Base-by-base conservation (phyloP, 2,888 invertebrate species). In the Drosophila merina region DNA sequence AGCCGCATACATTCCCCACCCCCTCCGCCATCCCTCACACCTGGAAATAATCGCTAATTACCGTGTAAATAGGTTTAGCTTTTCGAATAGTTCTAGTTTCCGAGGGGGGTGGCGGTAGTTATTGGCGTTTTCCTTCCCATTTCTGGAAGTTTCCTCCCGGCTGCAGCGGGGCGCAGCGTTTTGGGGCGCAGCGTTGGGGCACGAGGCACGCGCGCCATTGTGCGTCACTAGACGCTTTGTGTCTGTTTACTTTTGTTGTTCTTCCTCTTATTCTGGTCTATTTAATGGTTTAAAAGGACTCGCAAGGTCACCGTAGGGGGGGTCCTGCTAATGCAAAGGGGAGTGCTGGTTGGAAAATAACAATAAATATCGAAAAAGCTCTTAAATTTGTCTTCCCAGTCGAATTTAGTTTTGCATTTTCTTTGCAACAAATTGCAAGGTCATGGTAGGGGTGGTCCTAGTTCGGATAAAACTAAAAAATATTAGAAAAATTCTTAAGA, bases 1-100 rank as follows among this genome's bases (percentile, higher is more conserved):
- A 54, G 63, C 42, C 55, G 60, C 60, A 55, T 50, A 68, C 50
- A 42, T 31, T 28, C 38, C 59, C 54, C 48, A 14, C 14, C 14
- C 14, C 14, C n/a, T 31, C 7, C 48, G 14, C 26, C 33, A 20
- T 4, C 33, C 10, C 10, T 3, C 36, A 4, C 36, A 36, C 36
- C 36, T n/a, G n/a, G 1, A 12, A n/a, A 36, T 36, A 36, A 36
- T 28, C 9, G 9, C 30, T 31, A 33, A 49, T 30, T 49, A 30
- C 10, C 31, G 49, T 31, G 30, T 36, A 48, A 28, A 9, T 30
- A 30, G 9, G 48, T n/a, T 12, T 28, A 28, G 5, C 28, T 5
- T 28, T 28, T 28, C 28, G 5, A 28, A 28, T 31, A 4, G 31
- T 30, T 9, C 12, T 48, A 30, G 12, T 48, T 12, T 12, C 6